Conservation (phyloP, 2,113 vertebrate species). For the Chamaea fasciata region DNA sequence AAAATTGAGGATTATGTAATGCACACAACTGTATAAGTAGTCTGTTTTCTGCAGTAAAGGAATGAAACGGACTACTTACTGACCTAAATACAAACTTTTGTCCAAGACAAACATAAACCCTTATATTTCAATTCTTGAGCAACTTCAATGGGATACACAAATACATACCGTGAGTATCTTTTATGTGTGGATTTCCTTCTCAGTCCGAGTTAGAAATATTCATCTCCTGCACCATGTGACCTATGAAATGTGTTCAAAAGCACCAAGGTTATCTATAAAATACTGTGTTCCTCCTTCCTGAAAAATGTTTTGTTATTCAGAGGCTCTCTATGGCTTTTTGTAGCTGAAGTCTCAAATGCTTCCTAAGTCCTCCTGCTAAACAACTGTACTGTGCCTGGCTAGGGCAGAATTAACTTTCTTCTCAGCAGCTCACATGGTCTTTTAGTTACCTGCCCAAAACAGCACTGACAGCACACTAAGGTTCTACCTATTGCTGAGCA, state of each 20-base stretch:
- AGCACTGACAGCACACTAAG: neutral
- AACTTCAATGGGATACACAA: neutral
- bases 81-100: neutral
- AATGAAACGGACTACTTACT: neutral
- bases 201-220: neutral
- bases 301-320: neutral
- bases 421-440: neutral
- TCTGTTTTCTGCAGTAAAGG: neutral
- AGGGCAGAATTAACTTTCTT: neutral
- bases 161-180: neutral
- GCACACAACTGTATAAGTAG: neutral
- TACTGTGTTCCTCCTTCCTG: neutral
- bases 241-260: neutral
- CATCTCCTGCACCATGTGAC: neutral
- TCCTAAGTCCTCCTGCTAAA: neutral
- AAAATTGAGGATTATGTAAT: constrained; percentile 5
- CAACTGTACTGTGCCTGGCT: neutral
- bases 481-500: neutral
- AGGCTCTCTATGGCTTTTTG: neutral
- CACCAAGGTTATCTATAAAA: neutral
- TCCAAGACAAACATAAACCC: neutral
- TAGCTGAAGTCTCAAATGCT: neutral
- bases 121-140: neutral
- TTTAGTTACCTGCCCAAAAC: neutral
- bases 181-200: neutral